These are phyloP conservation scores for Tylochromis polylepis DNA, from an alignment of 2,113 vertebrate genomes.

Conservation along the genomic window DNA sequence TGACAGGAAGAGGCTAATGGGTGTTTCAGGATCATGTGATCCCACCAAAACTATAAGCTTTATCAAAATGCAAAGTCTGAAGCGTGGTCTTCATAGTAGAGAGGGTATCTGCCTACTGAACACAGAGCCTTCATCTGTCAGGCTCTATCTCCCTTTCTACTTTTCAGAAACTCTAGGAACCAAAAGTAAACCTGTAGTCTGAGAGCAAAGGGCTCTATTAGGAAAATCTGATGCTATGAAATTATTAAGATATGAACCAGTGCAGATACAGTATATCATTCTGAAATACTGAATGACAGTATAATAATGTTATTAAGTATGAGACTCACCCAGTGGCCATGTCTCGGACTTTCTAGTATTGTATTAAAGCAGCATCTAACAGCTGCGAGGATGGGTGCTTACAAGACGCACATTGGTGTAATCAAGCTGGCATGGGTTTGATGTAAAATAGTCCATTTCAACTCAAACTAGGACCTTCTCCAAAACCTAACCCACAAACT, in stretches of 20 bases:
- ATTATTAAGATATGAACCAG: not conserved
- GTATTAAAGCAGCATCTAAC: not conserved
- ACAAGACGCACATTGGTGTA: not conserved
- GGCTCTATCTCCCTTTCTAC: not conserved
- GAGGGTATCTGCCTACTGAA: not conserved
- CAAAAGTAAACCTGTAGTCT: not conserved
- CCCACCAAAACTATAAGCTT: not conserved
- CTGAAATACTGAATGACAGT: not conserved
- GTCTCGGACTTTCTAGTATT: not conserved
- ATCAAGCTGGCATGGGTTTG: not conserved
- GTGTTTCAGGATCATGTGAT: rapidly evolving
- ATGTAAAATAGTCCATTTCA: not conserved
- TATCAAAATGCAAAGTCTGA: not conserved
- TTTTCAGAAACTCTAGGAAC: not conserved
- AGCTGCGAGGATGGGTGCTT: not conserved
- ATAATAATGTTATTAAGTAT: not conserved
- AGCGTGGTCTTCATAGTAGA: not conserved
- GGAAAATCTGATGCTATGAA: not conserved
- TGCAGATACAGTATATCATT: not conserved
- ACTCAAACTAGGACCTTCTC: not conserved
- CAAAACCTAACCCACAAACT: not conserved
- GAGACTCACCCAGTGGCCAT: not conserved
- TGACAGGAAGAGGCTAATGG: not conserved
- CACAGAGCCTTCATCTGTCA: not conserved
- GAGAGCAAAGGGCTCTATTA: not conserved